A percentile compares a stretch with the other conserved stretches of the same genome.
phyloP scores from a whole-genome alignment of 2,888 invertebrate genomes.

The Tromatobia lineatoria region DNA sequence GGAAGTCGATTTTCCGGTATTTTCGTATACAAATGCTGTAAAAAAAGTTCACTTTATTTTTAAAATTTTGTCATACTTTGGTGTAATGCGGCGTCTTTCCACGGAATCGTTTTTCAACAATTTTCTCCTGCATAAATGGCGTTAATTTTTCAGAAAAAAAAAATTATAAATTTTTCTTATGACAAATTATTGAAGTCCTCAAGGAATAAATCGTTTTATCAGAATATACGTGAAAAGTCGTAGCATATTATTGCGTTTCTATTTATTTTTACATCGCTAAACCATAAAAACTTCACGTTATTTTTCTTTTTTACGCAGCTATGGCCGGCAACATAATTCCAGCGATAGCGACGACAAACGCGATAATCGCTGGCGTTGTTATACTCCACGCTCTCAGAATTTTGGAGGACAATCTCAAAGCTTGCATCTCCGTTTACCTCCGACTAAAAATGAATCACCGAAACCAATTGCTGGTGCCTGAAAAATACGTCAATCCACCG shows the following conservation, averaged over 20 bases:
- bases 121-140: too few relatives aligned
- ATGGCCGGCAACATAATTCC: slow-evolving; percentile 99
- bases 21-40: too few relatives aligned
- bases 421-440: slow-evolving; percentile 92
- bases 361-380: slow-evolving; percentile 98
- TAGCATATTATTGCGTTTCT: background rate
- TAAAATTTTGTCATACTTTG: too few relatives aligned
- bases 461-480: slow-evolving; percentile 91
- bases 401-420: slow-evolving; percentile 88
- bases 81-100: too few relatives aligned
- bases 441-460: slow-evolving; percentile 91
- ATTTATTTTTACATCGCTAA: background rate
- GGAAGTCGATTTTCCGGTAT: too few relatives aligned
- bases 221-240: too few relatives aligned
- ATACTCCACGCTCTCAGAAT: slow-evolving; percentile 95
- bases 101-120: too few relatives aligned
- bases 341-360: slow-evolving; percentile 99
- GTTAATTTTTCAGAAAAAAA: too few relatives aligned
- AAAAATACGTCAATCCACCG: slow-evolving; percentile 91
- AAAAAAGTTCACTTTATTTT: too few relatives aligned
- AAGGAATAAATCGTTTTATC: too few relatives aligned
- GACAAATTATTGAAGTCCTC: background rate
- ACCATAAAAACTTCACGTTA: background rate
- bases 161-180: background rate
- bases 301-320: slow-evolving; percentile 86